Evolutionary conservation across 2,113 vertebrate species (phyloP), one percentile per base, ranked within the genome.

Genomic region (Stigmatopora argus): DNA sequence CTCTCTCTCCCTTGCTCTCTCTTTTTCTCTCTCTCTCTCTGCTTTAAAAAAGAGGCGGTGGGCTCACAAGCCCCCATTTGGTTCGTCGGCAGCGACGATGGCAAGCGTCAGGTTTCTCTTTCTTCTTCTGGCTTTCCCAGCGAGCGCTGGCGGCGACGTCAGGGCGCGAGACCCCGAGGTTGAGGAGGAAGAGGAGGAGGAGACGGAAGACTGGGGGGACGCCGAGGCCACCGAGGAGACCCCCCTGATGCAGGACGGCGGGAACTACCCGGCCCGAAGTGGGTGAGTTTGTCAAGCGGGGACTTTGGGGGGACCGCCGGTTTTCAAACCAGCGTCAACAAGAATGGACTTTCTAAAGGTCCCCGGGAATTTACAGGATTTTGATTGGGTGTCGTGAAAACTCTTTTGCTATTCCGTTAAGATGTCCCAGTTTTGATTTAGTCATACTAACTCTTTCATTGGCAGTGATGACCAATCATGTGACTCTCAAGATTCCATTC

Each of bases 91-190:
- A 45, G 38, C n/a, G 6, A 18, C 23, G n/a, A 61, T 61, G 59
- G 21, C 12, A 45, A 41, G 12, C 5, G 19, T 23, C n/a, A 21
- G 19, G 19, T 19, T 61, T 61, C 48, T 38, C 47, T 10, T 51
- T 10, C 26, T 52, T 31, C 23, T 64, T 38, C 48, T 64, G 63
- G 63, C 47, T 5, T 19, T 64, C 1, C 26, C 51, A 31, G 26
- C 15, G 48, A 41, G 48, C 48, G 10, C 48, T 38, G 10, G 63
- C 6, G 34, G 63, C 4, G 63, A 64, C 23, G 63, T 64, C 23
- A 51, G 63, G 47, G 63, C 47, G 23, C 23, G 63, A 49, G 63
- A 64, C 63, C 63, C 63, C n/a, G 63, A 64, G 5, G 47, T 64
- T 10, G 63, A 64, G 46, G 26, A 38, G 14, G 62, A 35, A 6